Evolutionary conservation across 2,888 invertebrate genomes (phyloP).

Genomic region (Agrochola lota): DNA sequence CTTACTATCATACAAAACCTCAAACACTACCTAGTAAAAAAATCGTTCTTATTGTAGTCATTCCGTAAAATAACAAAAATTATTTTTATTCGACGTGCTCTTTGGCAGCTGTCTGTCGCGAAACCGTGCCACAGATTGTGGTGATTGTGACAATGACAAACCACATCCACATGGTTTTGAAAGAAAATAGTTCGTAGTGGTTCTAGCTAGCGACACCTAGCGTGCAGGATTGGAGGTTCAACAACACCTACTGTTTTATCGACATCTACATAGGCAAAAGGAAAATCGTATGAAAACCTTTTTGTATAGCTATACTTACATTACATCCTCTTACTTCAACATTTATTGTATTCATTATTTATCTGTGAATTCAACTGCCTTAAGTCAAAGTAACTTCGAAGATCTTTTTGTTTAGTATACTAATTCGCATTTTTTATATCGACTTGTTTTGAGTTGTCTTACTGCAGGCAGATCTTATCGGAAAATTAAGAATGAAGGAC

Average conservation of each 20-base stretch:
- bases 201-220: constrained; percentile 73
- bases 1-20: constrained; percentile 32
- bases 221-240: constrained; percentile 40
- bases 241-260: constrained; percentile 74
- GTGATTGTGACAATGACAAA: constrained; percentile 68
- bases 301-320: neutral
- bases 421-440: neutral
- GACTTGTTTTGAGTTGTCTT: neutral
- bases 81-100: constrained; percentile 77
- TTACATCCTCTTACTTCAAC: neutral
- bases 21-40: constrained; percentile 64
- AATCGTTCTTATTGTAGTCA: constrained; percentile 68
- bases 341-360: neutral
- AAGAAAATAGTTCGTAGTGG: constrained; percentile 12
- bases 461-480: neutral
- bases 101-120: constrained; percentile 74
- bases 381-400: neutral
- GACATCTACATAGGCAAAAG: constrained; percentile 54
- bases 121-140: constrained; percentile 73
- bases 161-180: constrained; percentile 50
- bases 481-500: neutral
- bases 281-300: constrained; percentile 24
- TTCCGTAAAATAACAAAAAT: constrained; percentile 69
- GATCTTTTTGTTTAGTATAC: neutral
- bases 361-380: constrained; percentile 6